These are phyloP conservation scores for Lottia scabra DNA, from an alignment of 2,888 invertebrate species.

Conservation along the genomic window DNA sequence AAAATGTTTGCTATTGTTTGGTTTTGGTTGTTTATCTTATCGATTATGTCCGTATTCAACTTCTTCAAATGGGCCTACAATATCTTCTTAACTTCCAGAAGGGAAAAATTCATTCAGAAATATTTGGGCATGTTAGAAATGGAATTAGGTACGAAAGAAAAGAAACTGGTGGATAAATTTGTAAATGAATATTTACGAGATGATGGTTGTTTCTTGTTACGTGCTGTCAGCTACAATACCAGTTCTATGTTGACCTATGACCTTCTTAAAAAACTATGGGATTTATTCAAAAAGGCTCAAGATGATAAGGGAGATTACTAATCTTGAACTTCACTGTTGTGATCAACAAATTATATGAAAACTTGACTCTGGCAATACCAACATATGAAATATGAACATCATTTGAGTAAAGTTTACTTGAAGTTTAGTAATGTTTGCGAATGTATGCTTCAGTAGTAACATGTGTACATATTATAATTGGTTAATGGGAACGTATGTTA, in stretches of 20 bases:
- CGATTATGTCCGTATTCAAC: conserved; percentile 34
- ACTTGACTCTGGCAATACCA: no score
- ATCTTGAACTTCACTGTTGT: no score
- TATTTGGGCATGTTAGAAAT: conserved; percentile 46
- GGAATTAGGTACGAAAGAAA: conserved; percentile 46
- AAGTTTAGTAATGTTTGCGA: no score
- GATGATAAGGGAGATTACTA: background rate
- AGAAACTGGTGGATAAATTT: conserved; percentile 52
- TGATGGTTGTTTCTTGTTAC: conserved; percentile 57
- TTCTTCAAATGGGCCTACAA: conserved; percentile 29
- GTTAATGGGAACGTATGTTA: no score
- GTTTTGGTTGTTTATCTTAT: conserved; percentile 59
- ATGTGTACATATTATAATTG: no score
- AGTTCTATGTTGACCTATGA: conserved; percentile 57
- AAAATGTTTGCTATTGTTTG: conserved; percentile 61
- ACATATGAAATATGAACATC: no score
- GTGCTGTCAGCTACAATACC: conserved; percentile 57
- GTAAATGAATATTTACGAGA: conserved; percentile 55
- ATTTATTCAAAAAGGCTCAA: conserved; percentile 42
- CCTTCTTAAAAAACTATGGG: conserved; percentile 55
- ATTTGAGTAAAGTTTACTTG: no score
- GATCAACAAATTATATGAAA: no score
- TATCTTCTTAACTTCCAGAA: conserved; percentile 33
- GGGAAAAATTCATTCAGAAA: conserved; percentile 51
- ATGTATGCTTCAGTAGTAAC: no score